Evolutionary conservation across 2,113 vertebrate species (phyloP), one percentile per base, ranked within the genome.

Genomic region (Myrmecophaga tridactyla): DNA sequence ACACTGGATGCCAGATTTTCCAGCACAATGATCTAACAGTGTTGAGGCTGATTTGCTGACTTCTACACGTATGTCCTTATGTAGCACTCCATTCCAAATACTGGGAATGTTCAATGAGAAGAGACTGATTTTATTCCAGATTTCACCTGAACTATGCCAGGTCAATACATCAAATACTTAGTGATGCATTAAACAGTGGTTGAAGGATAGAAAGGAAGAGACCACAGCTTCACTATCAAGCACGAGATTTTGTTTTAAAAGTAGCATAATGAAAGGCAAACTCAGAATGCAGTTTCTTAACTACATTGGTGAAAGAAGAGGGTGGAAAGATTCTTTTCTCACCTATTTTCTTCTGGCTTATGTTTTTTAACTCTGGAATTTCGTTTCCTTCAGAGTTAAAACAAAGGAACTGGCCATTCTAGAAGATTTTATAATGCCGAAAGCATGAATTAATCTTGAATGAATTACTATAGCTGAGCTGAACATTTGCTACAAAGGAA

Each of bases 231-330:
- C 36, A 3, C 6, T 58, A 15, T 39, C 23, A 21, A 62, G n/a
- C 36, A 7, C 0, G 6, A 27, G 3, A 11, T 43, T 34, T 31
- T 8, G 23, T 13, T 2, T 62, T 62, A 63, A 65, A 70, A 23
- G 9, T 2, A 27, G 20, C 6, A 18, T 2, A 21, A 18, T 0
- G 18, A 14, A 1, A 15, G 18, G 31, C 11, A 27, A 14, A 18
- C 6, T 5, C 18, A 46, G 5, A 7, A 7, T 2, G 8, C 0
- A 14, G 10, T 3, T 7, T n/a, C n/a, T n/a, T 18, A 48, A 70
- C 20, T 70, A 34, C 65, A 70, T 70, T 20, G 53, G 56, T 7
- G n/a, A 58, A 34, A 36, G 72, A 9, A 46, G 46, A n/a, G 10
- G 67, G 0, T 15, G 56, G 29, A 78, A 84, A 76, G 8, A 67